Evolutionary conservation across 2,797 vertebrate species (phyloP).

Genomic region (Amazonetta brasiliensis): DNA sequence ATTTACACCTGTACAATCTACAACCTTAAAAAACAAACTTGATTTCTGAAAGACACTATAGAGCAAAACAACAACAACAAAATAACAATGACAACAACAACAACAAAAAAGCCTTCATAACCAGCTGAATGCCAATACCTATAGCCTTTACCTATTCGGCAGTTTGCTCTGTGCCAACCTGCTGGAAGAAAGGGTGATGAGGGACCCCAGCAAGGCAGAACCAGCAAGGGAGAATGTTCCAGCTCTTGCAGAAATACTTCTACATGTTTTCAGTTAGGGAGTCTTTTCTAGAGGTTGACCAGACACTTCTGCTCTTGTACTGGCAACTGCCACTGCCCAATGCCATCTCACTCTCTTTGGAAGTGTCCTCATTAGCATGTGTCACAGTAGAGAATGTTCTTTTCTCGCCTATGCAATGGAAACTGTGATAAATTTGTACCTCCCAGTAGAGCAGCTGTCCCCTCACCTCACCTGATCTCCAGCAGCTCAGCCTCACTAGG

Average conservation of each 20-base stretch:
- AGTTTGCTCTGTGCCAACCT: neutral
- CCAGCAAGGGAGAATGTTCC: neutral
- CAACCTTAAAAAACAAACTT: neutral
- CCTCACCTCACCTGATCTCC: neutral
- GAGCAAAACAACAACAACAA: neutral
- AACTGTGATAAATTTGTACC: neutral
- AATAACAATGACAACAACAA: neutral
- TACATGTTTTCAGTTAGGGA: neutral
- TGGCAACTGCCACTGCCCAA: neutral
- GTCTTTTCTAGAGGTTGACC: neutral
- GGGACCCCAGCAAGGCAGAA: neutral
- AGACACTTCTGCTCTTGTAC: neutral
- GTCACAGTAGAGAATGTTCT: neutral
- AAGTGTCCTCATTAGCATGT: neutral
- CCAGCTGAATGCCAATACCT: neutral
- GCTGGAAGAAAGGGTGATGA: neutral
- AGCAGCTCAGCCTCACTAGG: neutral
- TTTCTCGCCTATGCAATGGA: neutral
- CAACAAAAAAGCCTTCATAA: rapidly evolving
- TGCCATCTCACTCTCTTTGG: neutral
- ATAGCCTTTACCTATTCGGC: neutral
- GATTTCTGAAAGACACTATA: neutral
- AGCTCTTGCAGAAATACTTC: neutral
- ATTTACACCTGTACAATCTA: neutral
- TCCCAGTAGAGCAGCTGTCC: neutral